These are phyloP conservation scores for Meganola albula DNA, from an alignment of 2,888 invertebrate genomes.

Conservation along the genomic window DNA sequence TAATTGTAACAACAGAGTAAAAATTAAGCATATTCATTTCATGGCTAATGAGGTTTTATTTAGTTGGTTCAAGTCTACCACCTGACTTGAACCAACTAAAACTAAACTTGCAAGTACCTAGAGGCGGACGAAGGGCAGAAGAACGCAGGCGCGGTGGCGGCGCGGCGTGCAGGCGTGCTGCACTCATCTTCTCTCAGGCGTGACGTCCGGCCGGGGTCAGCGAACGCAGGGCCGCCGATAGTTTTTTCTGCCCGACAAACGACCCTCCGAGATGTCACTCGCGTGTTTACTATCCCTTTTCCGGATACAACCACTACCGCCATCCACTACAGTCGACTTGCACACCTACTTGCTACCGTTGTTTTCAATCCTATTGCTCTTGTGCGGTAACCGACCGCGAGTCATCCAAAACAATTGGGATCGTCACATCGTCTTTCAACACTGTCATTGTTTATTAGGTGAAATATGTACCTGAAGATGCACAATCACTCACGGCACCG, in stretches of 20 bases:
- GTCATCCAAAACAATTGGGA: too few relatives aligned
- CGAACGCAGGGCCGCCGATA: conserved; percentile 62
- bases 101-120: too few relatives aligned
- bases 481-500: conserved; percentile 26
- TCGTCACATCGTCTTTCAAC: conserved; percentile 10
- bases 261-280: conserved; percentile 65
- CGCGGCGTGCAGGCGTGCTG: conserved; percentile 43
- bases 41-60: too few relatives aligned
- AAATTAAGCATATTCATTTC: too few relatives aligned
- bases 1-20: too few relatives aligned
- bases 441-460: conserved; percentile 15
- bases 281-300: conserved; percentile 42
- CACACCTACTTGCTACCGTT: too few relatives aligned
- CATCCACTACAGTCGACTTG: conserved; percentile 9
- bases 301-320: conserved; percentile 28
- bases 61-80: too few relatives aligned
- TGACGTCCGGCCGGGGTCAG: conserved; percentile 72
- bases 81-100: too few relatives aligned
- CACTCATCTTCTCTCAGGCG: conserved; percentile 68
- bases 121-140: too few relatives aligned
- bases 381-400: too few relatives aligned
- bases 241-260: conserved; percentile 63
- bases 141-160: conserved; percentile 15
- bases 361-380: too few relatives aligned
- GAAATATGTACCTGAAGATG: too few relatives aligned